Percentiles rank a stretch among this genome's conserved stretches.
Evolutionary conservation across 2,888 invertebrate genomes (phyloP).

Genomic region (Xestia xanthographa): DNA sequence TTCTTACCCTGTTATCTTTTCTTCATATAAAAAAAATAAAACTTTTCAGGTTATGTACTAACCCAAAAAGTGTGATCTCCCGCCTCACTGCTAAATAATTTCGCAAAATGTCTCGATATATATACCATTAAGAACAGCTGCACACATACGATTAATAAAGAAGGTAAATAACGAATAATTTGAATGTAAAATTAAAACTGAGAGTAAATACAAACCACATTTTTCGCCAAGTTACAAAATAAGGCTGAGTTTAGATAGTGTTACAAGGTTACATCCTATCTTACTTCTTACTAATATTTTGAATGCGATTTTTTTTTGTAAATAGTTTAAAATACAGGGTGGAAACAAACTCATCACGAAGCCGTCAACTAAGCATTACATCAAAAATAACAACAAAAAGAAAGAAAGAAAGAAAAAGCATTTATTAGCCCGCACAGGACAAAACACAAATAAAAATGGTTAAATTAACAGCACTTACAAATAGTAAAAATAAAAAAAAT

Average conservation of each 20-base stretch:
- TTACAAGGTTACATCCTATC: neutral
- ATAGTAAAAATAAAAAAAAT: no score
- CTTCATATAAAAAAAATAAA: neutral
- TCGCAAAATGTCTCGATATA: neutral
- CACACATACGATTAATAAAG: neutral
- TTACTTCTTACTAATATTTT: no score
- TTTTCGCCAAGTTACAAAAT: neutral
- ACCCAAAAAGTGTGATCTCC: neutral
- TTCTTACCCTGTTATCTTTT: constrained; percentile 3
- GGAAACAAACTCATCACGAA: no score
- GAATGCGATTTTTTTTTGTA: no score
- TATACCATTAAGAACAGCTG: neutral
- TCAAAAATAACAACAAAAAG: no score
- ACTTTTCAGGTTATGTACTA: neutral
- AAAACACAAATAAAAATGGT: no score
- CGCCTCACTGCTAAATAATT: neutral
- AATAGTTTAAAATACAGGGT: no score
- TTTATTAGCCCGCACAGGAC: no score
- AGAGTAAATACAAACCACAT: neutral
- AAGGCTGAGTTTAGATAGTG: constrained; percentile 1
- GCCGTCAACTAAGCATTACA: no score
- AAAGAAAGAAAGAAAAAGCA: no score
- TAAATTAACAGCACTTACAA: no score
- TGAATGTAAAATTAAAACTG: neutral
- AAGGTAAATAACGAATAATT: neutral